Conservation (phyloP, 53 echinoderm and acorn worm species). For the Echinarachnius parma region DNA sequence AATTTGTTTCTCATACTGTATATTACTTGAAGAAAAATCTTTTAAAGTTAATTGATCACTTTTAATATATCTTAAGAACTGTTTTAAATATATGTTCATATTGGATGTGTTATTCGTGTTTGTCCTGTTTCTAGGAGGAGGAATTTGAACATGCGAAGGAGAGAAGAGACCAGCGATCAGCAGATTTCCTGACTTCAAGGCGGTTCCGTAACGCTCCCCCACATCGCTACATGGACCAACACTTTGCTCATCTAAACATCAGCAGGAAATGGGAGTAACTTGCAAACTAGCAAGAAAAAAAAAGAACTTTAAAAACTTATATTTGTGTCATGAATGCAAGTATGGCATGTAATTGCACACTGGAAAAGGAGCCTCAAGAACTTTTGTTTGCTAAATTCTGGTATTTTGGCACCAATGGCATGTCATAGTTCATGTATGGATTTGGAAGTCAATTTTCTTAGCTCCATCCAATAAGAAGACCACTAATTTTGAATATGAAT, state of each 20-base stretch:
- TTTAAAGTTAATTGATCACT: not conserved
- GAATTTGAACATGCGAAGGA: constrained; percentile 55
- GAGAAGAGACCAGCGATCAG: constrained; percentile 33
- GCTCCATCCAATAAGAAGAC: too few relatives aligned
- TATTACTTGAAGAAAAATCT: not conserved
- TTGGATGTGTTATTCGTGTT: not conserved
- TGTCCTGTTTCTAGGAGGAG: constrained; percentile 45
- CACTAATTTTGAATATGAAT: too few relatives aligned
- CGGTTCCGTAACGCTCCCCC: constrained; percentile 46
- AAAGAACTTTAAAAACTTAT: too few relatives aligned
- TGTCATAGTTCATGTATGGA: too few relatives aligned
- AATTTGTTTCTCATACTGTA: too few relatives aligned
- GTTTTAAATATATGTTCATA: not conserved
- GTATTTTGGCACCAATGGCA: too few relatives aligned
- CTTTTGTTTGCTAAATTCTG: too few relatives aligned
- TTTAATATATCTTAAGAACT: not conserved
- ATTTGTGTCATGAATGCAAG: too few relatives aligned
- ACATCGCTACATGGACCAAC: constrained; percentile 58
- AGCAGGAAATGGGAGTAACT: constrained; percentile 59
- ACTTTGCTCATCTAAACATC: constrained; percentile 55
- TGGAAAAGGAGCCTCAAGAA: too few relatives aligned
- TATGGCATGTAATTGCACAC: too few relatives aligned
- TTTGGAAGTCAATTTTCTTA: too few relatives aligned
- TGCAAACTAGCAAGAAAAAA: not conserved
- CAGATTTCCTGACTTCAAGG: constrained; percentile 16